phyloP scores from a whole-genome alignment of 2,113 vertebrate genomes.

The Seriola aureovittata region DNA sequence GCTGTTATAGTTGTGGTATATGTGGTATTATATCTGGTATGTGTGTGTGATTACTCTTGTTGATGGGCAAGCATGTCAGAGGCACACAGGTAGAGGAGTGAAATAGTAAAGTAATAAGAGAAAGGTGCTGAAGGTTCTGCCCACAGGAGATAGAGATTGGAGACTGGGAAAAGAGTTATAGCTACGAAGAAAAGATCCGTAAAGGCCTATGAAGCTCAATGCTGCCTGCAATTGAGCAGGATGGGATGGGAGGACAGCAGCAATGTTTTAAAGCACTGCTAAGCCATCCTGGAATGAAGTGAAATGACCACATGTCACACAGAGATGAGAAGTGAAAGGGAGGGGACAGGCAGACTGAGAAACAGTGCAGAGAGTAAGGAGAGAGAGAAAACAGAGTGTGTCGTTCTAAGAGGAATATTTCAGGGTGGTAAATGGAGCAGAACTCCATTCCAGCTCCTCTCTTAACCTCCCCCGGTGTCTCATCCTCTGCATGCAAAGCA shows the following conservation, averaged over 20 bases:
- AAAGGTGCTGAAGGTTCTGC: constrained; percentile 42
- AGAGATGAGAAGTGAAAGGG: constrained; percentile 72
- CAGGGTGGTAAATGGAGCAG: constrained; percentile 84
- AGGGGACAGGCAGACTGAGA: constrained; percentile 54
- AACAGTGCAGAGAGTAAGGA: constrained; percentile 58
- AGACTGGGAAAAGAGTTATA: constrained; percentile 55
- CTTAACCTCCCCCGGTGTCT: constrained; percentile 79
- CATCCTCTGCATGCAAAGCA: constrained; percentile 80
- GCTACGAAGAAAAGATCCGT: constrained; percentile 44
- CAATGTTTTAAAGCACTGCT: constrained; percentile 72
- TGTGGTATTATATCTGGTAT: background rate
- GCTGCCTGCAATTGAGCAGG: constrained; percentile 62
- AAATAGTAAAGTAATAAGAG: constrained; percentile 45
- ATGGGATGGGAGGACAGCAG: constrained; percentile 70
- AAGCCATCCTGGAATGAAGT: constrained; percentile 77
- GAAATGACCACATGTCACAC: constrained; percentile 77
- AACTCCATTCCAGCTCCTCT: constrained; percentile 83
- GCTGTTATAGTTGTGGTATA: background rate
- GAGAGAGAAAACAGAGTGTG: constrained; percentile 73
- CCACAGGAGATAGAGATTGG: constrained; percentile 38
- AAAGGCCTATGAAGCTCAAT: constrained; percentile 48
- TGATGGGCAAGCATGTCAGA: background rate
- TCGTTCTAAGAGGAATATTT: constrained; percentile 82
- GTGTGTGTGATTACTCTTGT: background rate
- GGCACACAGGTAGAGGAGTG: constrained; percentile 17